Evolutionary conservation across 1,140 invertebrate genomes (phyloP).

Genomic region (Magallana gigas): DNA sequence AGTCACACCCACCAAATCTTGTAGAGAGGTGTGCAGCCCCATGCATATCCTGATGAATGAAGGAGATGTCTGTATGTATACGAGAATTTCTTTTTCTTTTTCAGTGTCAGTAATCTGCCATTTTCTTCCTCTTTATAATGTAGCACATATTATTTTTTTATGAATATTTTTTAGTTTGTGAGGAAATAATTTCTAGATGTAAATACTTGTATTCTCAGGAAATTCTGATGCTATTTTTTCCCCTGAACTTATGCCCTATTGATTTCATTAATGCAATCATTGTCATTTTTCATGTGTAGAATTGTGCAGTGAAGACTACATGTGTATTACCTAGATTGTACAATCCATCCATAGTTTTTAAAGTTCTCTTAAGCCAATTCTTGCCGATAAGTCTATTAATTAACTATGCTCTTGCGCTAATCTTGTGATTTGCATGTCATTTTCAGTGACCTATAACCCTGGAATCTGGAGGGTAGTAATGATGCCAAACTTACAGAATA

Average conservation of each 20-base stretch:
- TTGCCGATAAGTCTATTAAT: not conserved
- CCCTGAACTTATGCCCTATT: too few relatives aligned
- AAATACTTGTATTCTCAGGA: not conserved
- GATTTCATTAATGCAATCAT: too few relatives aligned
- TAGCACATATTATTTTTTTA: not conserved
- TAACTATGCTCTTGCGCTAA: not conserved
- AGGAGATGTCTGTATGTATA: constrained; percentile 44
- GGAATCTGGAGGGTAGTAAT: constrained; percentile 3
- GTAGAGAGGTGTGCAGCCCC: constrained; percentile 25
- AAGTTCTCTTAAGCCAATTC: not conserved
- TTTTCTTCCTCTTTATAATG: not conserved
- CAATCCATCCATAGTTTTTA: not conserved
- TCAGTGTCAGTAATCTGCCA: not conserved
- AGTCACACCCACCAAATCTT: constrained; percentile 29
- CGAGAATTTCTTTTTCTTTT: not conserved
- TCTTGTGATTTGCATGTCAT: not conserved
- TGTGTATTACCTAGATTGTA: not conserved
- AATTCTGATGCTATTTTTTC: not conserved
- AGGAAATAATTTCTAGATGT: not conserved
- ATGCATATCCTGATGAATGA: constrained; percentile 35
- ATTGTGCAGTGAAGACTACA: not conserved
- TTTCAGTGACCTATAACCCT: constrained; percentile 11
- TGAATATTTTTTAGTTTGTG: not conserved
- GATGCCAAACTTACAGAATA: constrained; percentile 25
- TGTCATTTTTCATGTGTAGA: too few relatives aligned